phyloP scores from a whole-genome alignment of 1,140 invertebrate species.

The Harlomillsia oculata region DNA sequence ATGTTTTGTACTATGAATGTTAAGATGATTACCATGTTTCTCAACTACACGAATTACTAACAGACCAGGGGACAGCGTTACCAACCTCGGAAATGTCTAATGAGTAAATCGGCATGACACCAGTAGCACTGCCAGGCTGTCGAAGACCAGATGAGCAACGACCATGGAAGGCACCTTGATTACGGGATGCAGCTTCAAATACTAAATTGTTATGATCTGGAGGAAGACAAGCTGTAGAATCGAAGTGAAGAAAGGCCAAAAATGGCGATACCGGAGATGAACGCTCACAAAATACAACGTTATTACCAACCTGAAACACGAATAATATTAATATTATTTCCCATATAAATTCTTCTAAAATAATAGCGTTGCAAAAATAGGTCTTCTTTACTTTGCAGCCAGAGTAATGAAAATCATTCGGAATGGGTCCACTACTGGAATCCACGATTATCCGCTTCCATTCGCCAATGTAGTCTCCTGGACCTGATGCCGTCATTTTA shows the following conservation, averaged over 20 bases:
- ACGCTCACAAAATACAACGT: conserved; percentile 29
- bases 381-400: conserved; percentile 61
- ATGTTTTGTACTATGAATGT: too few relatives aligned
- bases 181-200: conserved; percentile 18
- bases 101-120: conserved; percentile 33
- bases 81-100: conserved; percentile 32
- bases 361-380: neutral
- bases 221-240: conserved; percentile 2
- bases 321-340: neutral
- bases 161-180: conserved; percentile 21
- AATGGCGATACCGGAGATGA: conserved; percentile 31
- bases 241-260: conserved; percentile 33
- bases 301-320: conserved; percentile 20
- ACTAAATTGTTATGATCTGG: conserved; percentile 14
- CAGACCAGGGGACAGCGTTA: neutral
- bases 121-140: conserved; percentile 16
- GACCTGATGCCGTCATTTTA: conserved; percentile 40
- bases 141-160: conserved; percentile 18
- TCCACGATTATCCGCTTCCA: conserved; percentile 72
- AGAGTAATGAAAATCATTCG: conserved; percentile 43
- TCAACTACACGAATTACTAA: neutral
- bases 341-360: neutral
- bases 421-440: conserved; percentile 45
- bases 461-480: conserved; percentile 51
- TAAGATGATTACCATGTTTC: neutral